Evolutionary conservation across 2,113 vertebrate species (phyloP).

Genomic region (Hippocampus comes): DNA sequence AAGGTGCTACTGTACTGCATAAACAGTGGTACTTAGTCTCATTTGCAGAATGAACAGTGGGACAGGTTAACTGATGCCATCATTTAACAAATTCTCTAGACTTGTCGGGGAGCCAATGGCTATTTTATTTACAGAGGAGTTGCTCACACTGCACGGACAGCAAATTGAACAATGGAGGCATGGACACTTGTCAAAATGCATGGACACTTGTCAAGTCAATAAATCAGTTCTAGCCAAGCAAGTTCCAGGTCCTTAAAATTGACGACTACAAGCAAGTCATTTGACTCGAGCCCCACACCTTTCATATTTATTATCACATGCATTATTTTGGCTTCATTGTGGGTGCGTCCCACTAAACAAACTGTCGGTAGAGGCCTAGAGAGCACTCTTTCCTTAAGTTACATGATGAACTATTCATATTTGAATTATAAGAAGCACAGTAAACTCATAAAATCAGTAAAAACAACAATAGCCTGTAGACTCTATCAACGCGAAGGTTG

Average conservation of each 20-base stretch:
- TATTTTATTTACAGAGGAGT: neutral
- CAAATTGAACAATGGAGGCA: constrained; percentile 30
- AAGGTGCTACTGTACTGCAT: too few species aligned
- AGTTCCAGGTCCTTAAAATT: neutral
- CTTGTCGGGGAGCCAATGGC: neutral
- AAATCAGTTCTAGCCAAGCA: too few species aligned
- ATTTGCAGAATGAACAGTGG: neutral
- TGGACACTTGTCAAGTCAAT: too few species aligned
- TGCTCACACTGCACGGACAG: constrained; percentile 11
- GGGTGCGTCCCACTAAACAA: neutral
- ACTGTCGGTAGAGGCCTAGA: neutral
- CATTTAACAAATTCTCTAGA: neutral
- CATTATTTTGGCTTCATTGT: neutral
- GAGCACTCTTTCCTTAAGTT: neutral
- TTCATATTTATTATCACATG: neutral
- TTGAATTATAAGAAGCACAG: constrained; percentile 6
- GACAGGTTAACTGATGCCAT: neutral
- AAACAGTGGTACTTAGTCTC: neutral
- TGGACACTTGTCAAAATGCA: too few species aligned
- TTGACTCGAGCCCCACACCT: neutral
- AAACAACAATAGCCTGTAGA: neutral
- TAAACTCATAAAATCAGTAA: neutral
- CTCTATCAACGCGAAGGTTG: neutral
- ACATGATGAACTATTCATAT: neutral
- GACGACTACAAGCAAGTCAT: too few species aligned